A percentile compares a stretch with the other conserved stretches of the same genome.
Conservation (phyloP, 2,797 vertebrate species). For the Tragelaphus oryx region DNA sequence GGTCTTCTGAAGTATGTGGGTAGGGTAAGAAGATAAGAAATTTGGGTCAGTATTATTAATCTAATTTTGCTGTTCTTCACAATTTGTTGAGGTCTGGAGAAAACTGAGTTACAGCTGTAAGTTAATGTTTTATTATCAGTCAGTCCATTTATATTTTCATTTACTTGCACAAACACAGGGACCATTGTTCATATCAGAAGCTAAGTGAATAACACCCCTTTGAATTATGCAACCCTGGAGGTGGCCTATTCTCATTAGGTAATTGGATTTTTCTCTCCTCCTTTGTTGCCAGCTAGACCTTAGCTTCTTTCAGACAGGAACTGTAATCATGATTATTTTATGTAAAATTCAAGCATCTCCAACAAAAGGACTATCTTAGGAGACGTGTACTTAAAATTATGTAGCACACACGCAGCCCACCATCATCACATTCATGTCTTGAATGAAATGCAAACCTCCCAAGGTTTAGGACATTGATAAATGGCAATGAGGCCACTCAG, state of each 20-base stretch:
- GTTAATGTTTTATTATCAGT: not conserved
- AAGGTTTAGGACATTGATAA: not conserved
- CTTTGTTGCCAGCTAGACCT: not conserved
- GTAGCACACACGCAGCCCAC: not conserved
- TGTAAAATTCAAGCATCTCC: not conserved
- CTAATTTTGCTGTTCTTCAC: not conserved
- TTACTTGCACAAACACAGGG: not conserved
- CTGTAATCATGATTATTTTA: slow-evolving; percentile 4
- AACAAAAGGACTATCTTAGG: not conserved
- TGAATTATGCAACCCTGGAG: not conserved
- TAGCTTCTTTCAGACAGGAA: not conserved
- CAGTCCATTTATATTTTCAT: not conserved
- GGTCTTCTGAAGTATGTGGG: not conserved
- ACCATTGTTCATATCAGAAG: not conserved
- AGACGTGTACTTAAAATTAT: slow-evolving; percentile 3
- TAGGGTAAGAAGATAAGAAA: not conserved
- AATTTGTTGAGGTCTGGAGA: not conserved
- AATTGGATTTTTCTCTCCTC: not conserved
- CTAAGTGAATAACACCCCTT: not conserved
- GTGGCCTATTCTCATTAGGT: not conserved
- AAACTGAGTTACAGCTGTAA: not conserved
- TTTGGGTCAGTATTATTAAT: not conserved
- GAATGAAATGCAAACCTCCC: slow-evolving; percentile 4
- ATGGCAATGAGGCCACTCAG: not conserved
- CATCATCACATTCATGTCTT: not conserved